A percentile compares a stretch with the other conserved stretches of the same genome.
Evolutionary conservation across 1,140 invertebrate genomes (phyloP).

Genomic region (Littorina saxatilis): DNA sequence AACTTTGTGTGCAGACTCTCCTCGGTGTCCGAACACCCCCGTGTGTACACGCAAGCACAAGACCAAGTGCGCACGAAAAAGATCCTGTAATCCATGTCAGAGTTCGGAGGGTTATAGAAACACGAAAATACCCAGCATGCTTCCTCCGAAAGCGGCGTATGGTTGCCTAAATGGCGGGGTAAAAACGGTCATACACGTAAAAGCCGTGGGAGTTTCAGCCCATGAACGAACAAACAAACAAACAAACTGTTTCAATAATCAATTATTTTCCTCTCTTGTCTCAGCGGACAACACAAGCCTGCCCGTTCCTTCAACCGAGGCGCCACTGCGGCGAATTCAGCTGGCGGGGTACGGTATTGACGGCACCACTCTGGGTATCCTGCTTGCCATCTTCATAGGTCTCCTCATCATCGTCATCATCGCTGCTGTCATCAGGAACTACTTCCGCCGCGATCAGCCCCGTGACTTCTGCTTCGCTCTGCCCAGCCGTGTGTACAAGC

Average conservation of each 20-base stretch:
- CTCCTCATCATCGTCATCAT: slow-evolving; percentile 41
- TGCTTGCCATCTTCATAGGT: slow-evolving; percentile 43
- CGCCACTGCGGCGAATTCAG: background rate
- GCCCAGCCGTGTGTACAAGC: slow-evolving; percentile 35
- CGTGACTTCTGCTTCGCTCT: slow-evolving; percentile 52
- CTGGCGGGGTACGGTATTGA: slow-evolving; percentile 36
- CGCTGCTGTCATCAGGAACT: slow-evolving; percentile 29
- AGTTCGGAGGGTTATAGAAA: too few species aligned
- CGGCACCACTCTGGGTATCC: slow-evolving; percentile 37
- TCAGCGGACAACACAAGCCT: slow-evolving; percentile 24
- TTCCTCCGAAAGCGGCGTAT: too few species aligned
- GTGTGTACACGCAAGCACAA: too few species aligned
- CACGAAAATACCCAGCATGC: too few species aligned
- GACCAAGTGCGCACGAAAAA: too few species aligned
- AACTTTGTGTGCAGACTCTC: too few species aligned
- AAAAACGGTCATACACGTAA: too few species aligned
- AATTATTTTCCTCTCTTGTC: background rate
- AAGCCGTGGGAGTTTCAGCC: too few species aligned
- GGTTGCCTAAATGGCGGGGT: too few species aligned
- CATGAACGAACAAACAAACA: too few species aligned
- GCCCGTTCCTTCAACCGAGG: background rate
- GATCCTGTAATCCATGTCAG: too few species aligned
- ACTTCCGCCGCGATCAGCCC: slow-evolving; percentile 30
- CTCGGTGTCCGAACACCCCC: too few species aligned
- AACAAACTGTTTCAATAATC: background rate